A percentile compares a stretch with the other conserved stretches of the same genome.
phyloP scores from a whole-genome alignment of 1,140 invertebrate genomes.

The Lordiphosa mommai region DNA sequence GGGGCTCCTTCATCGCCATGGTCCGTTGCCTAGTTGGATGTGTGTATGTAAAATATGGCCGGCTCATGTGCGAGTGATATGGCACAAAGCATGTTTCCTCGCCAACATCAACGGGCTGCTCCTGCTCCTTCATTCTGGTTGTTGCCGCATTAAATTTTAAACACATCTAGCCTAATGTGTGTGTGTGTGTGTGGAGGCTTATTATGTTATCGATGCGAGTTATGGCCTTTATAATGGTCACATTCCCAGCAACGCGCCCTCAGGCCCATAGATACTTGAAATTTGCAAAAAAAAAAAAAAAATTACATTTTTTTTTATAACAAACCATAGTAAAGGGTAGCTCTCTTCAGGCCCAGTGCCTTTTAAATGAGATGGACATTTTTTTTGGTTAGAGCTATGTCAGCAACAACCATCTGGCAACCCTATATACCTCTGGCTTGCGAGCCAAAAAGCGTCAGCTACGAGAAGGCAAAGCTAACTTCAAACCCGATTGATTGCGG shows the following conservation, averaged over 20 bases:
- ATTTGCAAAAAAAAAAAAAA: background rate
- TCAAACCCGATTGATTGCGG: too few relatives aligned
- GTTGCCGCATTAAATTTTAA: conserved; percentile 12
- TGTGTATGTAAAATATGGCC: conserved; percentile 10
- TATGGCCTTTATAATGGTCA: conserved; percentile 2
- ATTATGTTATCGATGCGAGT: conserved; percentile 11
- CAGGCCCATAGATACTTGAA: background rate
- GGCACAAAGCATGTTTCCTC: conserved; percentile 3
- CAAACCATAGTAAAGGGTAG: too few relatives aligned
- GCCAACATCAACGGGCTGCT: background rate
- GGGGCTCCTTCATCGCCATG: conserved; percentile 14
- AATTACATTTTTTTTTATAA: background rate
- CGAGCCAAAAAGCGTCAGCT: too few relatives aligned
- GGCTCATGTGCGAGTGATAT: conserved; percentile 12
- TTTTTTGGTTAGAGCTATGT: too few relatives aligned
- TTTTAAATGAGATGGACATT: too few relatives aligned
- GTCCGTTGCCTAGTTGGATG: conserved; percentile 9
- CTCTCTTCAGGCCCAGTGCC: too few relatives aligned
- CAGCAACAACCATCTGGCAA: too few relatives aligned
- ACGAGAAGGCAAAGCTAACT: too few relatives aligned
- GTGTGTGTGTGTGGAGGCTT: conserved; percentile 1
- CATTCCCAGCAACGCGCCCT: background rate
- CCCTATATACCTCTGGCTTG: too few relatives aligned
- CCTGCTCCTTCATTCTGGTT: background rate
- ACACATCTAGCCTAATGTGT: background rate